Evolutionary conservation across 2,888 invertebrate species (phyloP).

Genomic region (Ceratothoa steindachneri): DNA sequence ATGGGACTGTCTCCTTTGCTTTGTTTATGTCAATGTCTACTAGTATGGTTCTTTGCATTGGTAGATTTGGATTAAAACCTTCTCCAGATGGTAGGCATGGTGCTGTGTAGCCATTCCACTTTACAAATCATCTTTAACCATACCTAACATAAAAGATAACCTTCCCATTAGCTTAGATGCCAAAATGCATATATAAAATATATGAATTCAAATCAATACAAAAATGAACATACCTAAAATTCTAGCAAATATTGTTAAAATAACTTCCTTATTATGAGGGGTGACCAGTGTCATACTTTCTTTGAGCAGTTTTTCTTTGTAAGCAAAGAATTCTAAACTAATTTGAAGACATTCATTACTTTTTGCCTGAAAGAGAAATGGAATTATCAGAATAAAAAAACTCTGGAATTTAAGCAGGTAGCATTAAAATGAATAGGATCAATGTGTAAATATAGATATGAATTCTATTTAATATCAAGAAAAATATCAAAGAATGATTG

Average conservation of each 20-base stretch:
- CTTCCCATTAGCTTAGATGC: no score
- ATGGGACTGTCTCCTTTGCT: no score
- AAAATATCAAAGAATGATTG: background rate
- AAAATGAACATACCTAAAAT: background rate
- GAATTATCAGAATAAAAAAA: background rate
- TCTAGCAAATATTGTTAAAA: background rate
- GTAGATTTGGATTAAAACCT: no score
- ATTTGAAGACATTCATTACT: background rate
- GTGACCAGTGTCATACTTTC: background rate
- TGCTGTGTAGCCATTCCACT: no score
- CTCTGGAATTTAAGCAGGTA: background rate
- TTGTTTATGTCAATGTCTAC: no score
- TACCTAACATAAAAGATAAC: no score
- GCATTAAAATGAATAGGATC: background rate
- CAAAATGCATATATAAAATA: no score
- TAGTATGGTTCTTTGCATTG: no score
- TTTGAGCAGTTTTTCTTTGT: background rate
- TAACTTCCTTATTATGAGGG: background rate
- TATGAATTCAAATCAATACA: no score
- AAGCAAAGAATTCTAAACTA: background rate
- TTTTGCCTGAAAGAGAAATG: background rate
- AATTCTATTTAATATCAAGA: background rate
- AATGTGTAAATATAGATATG: no score
- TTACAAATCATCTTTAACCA: no score
- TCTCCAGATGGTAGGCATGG: no score